A percentile compares a stretch with the other conserved stretches of the same genome.
These are phyloP conservation scores for Pardalotus punctatus DNA, from an alignment of 2,113 vertebrate genomes.

Conservation along the genomic window DNA sequence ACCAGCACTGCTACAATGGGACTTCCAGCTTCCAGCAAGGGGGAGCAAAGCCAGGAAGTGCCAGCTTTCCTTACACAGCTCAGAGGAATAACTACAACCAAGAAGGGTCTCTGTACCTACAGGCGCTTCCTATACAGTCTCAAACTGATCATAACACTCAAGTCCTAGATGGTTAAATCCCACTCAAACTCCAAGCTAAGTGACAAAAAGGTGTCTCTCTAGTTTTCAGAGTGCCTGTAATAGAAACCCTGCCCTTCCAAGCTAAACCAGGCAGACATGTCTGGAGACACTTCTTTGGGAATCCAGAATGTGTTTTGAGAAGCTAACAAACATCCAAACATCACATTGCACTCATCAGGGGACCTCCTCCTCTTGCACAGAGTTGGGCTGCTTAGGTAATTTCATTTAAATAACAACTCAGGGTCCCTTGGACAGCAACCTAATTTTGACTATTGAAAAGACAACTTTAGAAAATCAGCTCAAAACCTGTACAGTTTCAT, in stretches of 20 bases:
- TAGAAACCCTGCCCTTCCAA: background rate
- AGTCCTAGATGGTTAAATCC: background rate
- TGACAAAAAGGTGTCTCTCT: background rate
- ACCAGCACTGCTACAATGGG: too few species aligned
- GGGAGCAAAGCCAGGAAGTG: rapidly evolving
- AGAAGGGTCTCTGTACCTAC: background rate
- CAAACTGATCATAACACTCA: background rate
- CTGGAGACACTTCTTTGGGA: background rate
- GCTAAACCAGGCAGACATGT: background rate
- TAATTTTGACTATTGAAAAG: background rate
- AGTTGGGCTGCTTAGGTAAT: background rate
- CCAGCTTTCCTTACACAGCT: background rate
- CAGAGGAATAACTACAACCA: background rate
- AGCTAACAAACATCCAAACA: background rate
- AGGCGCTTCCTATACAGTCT: background rate
- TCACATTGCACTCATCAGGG: background rate
- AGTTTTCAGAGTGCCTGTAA: background rate
- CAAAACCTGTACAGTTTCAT: background rate
- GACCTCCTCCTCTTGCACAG: background rate
- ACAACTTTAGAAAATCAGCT: background rate
- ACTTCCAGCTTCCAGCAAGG: background rate
- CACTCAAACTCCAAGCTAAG: background rate
- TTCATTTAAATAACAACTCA: background rate
- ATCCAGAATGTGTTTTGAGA: background rate
- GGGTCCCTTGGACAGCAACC: background rate